phyloP scores from a whole-genome alignment of 2,888 invertebrate genomes.

The Physocephala rufipes region DNA sequence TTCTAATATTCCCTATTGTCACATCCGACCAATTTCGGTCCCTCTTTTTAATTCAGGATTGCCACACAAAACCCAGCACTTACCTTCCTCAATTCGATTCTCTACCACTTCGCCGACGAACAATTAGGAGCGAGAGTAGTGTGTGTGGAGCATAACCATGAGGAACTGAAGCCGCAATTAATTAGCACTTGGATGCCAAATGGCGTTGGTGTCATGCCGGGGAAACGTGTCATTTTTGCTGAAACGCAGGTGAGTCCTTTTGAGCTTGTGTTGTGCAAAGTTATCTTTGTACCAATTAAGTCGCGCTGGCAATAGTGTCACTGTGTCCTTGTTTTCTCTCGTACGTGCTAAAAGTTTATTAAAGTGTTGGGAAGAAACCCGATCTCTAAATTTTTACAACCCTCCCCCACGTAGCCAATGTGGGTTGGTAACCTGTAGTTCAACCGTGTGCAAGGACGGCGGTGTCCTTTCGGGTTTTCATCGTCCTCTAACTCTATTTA shows the following conservation, averaged over 20 bases:
- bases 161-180: conserved; percentile 83
- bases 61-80: conserved; percentile 64
- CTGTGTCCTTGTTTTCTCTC: neutral
- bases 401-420: neutral
- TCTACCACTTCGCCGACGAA: conserved; percentile 65
- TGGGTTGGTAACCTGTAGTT: neutral
- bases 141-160: conserved; percentile 88
- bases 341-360: conserved; percentile 2
- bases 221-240: conserved; percentile 84
- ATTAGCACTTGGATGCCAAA: conserved; percentile 92
- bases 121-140: conserved; percentile 66
- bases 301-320: neutral
- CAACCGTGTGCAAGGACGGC: conserved; percentile 18
- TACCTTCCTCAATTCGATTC: conserved; percentile 65
- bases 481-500: conserved; percentile 39
- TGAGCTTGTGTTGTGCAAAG: neutral
- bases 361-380: neutral
- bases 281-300: neutral
- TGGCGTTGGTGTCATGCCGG: conserved; percentile 85
- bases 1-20: conserved; percentile 8
- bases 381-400: neutral
- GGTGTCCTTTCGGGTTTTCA: conserved; percentile 25
- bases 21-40: neutral
- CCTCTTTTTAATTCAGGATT: conserved; percentile 51
- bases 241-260: conserved; percentile 81